phyloP scores from a whole-genome alignment of 2,113 vertebrate species.

The Turnix velox region DNA sequence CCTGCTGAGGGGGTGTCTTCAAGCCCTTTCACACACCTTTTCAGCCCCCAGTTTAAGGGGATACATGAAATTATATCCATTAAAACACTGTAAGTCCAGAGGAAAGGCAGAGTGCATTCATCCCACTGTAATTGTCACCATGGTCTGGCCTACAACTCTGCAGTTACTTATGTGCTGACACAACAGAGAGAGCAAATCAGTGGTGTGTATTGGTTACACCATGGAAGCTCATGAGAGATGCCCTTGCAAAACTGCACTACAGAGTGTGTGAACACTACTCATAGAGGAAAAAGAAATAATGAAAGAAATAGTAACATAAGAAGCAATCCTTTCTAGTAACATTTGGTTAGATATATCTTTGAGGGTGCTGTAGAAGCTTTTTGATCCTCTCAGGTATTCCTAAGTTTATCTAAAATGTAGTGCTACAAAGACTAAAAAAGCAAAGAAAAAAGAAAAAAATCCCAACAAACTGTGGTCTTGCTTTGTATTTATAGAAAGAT shows the following conservation, averaged over 20 bases:
- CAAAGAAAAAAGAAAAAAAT: neutral
- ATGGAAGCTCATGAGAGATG: neutral
- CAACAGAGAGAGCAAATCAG: neutral
- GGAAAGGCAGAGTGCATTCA: neutral
- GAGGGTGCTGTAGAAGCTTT: neutral
- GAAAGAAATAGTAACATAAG: neutral
- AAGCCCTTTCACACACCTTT: neutral
- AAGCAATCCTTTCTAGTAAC: neutral
- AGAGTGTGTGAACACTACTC: neutral
- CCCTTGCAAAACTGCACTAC: neutral
- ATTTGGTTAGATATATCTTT: neutral
- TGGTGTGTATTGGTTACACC: accelerated
- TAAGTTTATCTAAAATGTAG: neutral
- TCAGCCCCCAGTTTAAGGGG: neutral
- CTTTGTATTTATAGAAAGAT: neutral
- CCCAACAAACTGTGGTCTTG: neutral
- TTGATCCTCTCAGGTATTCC: neutral
- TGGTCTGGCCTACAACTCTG: neutral
- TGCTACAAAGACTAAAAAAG: neutral
- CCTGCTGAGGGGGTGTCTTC: neutral
- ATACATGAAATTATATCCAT: neutral
- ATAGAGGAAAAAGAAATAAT: neutral
- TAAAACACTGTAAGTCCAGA: neutral
- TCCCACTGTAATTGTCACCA: neutral
- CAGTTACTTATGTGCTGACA: accelerated